phyloP scores from a whole-genome alignment of 2,113 vertebrate genomes.

The Hyla sarda region DNA sequence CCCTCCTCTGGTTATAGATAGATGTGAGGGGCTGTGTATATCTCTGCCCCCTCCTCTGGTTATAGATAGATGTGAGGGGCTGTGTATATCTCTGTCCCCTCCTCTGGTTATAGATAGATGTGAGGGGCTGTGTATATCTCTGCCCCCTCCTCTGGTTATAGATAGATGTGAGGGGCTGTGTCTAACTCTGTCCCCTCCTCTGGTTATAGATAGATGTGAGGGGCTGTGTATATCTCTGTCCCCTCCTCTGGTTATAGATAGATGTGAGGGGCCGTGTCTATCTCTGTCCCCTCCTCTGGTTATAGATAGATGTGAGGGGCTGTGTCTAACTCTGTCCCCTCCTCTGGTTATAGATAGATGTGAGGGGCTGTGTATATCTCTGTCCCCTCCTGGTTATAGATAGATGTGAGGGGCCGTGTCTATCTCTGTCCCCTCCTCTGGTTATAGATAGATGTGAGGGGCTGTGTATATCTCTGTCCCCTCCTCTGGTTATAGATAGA shows the following conservation, averaged over 20 bases:
- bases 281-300: neutral
- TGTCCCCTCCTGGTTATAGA: neutral
- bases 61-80: neutral
- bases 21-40: too few species aligned
- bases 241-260: neutral
- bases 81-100: neutral
- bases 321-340: neutral
- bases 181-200: neutral
- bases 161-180: too few species aligned
- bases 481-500: neutral
- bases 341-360: neutral
- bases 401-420: too few species aligned
- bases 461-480: too few species aligned
- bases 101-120: neutral
- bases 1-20: neutral
- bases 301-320: neutral
- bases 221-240: too few species aligned
- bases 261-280: too few species aligned
- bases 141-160: neutral
- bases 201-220: neutral
- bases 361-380: too few species aligned
- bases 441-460: neutral
- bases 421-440: neutral
- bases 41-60: neutral
- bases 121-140: too few species aligned